These are phyloP conservation scores for Porites lobata DNA, from an alignment of 92 coral and sea anemone genomes.

Conservation along the genomic window DNA sequence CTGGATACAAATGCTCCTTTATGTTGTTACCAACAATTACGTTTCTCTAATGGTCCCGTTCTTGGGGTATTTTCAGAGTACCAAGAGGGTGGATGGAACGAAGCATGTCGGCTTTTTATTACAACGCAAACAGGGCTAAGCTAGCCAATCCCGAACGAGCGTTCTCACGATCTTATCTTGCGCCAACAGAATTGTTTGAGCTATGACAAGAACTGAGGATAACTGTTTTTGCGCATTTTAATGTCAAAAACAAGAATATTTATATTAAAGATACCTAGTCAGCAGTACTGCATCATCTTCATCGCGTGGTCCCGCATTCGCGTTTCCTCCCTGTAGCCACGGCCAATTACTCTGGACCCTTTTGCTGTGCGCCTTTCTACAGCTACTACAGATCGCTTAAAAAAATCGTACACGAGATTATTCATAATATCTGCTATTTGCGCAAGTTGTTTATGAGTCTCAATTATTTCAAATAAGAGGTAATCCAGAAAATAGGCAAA, in stretches of 20 bases:
- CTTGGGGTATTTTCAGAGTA: slow-evolving; percentile 13
- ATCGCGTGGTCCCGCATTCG: slow-evolving; percentile 2
- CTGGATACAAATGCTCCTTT: too few species aligned
- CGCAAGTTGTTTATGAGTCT: slow-evolving; percentile 15
- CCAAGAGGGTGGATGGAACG: background rate
- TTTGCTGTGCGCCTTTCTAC: slow-evolving; percentile 53
- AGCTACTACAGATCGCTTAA: slow-evolving; percentile 43
- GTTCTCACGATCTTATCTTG: slow-evolving; percentile 17
- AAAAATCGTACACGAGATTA: slow-evolving; percentile 7
- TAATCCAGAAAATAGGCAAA: background rate
- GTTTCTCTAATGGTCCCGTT: slow-evolving; percentile 10
- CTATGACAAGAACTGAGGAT: slow-evolving; percentile 13
- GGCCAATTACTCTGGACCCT: slow-evolving; percentile 36
- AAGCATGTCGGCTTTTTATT: background rate
- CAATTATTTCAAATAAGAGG: slow-evolving; percentile 10
- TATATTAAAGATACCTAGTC: slow-evolving; percentile 20
- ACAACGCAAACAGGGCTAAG: slow-evolving; percentile 15
- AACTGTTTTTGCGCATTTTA: background rate
- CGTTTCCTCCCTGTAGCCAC: slow-evolving; percentile 32
- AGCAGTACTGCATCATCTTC: background rate
- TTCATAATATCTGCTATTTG: slow-evolving; percentile 6
- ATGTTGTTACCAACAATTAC: slow-evolving; percentile 9
- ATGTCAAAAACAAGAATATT: slow-evolving; percentile 3
- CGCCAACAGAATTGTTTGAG: slow-evolving; percentile 1
- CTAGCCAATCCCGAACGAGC: slow-evolving; percentile 15